Evolutionary conservation across 2,113 vertebrate species (phyloP).

Genomic region (Sapajus apella): DNA sequence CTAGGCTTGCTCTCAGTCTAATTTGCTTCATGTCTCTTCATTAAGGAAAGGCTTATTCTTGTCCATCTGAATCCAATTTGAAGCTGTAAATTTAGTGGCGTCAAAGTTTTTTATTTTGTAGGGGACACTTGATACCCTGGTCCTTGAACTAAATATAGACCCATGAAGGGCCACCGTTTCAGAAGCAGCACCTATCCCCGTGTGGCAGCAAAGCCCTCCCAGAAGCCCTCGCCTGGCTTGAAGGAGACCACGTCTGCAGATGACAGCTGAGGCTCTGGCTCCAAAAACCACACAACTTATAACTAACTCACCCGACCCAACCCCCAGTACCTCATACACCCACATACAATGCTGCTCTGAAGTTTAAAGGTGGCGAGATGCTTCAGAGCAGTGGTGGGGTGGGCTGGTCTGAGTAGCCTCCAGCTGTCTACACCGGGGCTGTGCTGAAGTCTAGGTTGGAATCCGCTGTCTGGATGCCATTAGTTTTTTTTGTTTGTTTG

Average conservation of each 20-base stretch:
- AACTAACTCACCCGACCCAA: neutral
- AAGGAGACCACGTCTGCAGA: neutral
- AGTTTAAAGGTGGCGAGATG: neutral
- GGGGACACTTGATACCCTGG: neutral
- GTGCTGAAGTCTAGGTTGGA: neutral
- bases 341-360: neutral
- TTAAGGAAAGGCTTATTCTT: neutral
- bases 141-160: neutral
- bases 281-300: neutral
- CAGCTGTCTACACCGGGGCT: neutral
- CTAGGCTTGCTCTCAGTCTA: neutral
- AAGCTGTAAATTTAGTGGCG: neutral
- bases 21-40: neutral
- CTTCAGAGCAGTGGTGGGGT: neutral
- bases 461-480: slow-evolving; percentile 5
- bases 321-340: neutral
- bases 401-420: neutral
- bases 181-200: neutral
- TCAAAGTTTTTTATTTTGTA: neutral
- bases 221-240: neutral
- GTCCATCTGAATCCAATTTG: neutral
- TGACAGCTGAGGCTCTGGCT: neutral
- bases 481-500: neutral
- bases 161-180: neutral
- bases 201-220: neutral